A percentile compares a stretch with the other conserved stretches of the same genome.
Conservation (phyloP, 2,888 invertebrate species). For the Drosophila cyrtoloma region DNA sequence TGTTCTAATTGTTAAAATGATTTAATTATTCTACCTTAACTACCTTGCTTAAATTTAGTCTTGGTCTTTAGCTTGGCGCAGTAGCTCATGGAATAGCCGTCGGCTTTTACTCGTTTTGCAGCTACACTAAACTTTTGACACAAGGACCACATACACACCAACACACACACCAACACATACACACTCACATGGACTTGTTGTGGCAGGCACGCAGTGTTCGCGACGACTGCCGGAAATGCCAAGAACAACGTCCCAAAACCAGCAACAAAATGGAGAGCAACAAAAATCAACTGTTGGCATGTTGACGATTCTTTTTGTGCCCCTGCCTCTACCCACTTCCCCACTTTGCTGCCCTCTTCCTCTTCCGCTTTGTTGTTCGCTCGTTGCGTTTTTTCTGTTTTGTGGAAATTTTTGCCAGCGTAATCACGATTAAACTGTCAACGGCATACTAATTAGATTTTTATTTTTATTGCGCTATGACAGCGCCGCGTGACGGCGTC, state of each 20-base stretch:
- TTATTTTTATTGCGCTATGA: constrained; percentile 82
- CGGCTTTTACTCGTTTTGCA: constrained; percentile 17
- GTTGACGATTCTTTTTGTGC: constrained; percentile 62
- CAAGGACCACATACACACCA: constrained; percentile 12
- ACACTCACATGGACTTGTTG: constrained; percentile 42
- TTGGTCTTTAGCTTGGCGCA: constrained; percentile 19
- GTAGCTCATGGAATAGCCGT: constrained; percentile 3
- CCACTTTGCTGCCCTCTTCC: neutral
- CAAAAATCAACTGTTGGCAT: constrained; percentile 81
- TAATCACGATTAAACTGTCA: constrained; percentile 85
- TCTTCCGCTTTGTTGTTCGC: constrained; percentile 1
- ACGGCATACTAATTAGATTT: constrained; percentile 85
- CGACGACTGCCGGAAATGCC: constrained; percentile 77
- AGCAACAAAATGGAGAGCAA: constrained; percentile 57
- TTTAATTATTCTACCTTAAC: constrained; percentile 3
- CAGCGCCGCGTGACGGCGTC: constrained; percentile 76
- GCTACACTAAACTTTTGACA: constrained; percentile 54
- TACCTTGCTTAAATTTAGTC: neutral
- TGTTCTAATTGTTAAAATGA: neutral
- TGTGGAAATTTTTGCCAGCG: constrained; percentile 83
- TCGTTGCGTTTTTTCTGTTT: constrained; percentile 12
- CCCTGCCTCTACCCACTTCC: neutral
- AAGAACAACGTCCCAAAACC: constrained; percentile 65
- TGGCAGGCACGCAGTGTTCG: constrained; percentile 67
- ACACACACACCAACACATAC: constrained; percentile 9